A percentile compares a stretch with the other conserved stretches of the same genome.
Conservation (phyloP, 2,113 vertebrate species). For the Rhineura floridana region DNA sequence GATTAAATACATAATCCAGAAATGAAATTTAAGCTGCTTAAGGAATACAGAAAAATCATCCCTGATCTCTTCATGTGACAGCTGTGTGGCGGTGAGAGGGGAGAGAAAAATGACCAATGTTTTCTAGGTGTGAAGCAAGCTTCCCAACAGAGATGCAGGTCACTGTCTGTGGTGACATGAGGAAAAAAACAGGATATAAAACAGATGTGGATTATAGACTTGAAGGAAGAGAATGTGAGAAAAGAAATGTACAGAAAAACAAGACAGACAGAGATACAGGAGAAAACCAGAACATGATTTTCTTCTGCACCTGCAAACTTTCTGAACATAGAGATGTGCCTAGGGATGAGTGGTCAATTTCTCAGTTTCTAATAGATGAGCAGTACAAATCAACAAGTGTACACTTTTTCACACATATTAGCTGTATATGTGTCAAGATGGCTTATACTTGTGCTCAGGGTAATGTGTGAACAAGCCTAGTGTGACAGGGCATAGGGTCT, state of each 20-base stretch:
- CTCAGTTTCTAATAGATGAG: no score
- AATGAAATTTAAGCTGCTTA: neutral
- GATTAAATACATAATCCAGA: constrained; percentile 1
- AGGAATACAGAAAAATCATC: neutral
- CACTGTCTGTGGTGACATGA: neutral
- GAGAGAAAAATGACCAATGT: neutral
- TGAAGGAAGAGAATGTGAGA: neutral
- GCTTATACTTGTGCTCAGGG: no score
- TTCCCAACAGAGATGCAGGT: neutral
- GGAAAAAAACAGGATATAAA: neutral
- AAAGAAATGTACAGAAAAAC: neutral
- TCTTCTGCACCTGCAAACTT: no score
- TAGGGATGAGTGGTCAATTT: no score
- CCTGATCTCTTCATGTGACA: neutral
- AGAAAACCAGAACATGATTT: neutral
- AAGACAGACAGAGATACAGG: neutral
- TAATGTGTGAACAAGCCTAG: no score
- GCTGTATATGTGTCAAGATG: no score
- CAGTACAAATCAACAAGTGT: no score
- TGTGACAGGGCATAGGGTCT: neutral
- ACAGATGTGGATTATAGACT: neutral
- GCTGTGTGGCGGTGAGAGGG: no score
- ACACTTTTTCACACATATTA: no score
- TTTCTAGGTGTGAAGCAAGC: neutral
- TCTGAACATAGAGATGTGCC: neutral